Evolutionary conservation across 2,113 vertebrate genomes (phyloP).

Genomic region (Phylloscopus whistleri): DNA sequence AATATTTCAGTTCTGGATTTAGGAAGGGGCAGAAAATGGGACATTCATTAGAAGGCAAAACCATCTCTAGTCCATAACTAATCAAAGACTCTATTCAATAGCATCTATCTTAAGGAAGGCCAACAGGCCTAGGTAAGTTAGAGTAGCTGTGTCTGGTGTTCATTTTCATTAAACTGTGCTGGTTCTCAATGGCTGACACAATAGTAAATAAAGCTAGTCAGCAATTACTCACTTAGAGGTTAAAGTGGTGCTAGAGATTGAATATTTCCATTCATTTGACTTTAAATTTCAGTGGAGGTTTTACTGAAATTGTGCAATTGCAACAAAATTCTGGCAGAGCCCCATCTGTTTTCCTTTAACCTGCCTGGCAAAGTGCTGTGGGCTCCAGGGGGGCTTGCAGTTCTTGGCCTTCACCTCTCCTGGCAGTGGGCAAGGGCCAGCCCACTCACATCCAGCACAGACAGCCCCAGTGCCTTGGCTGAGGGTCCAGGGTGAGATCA

Average conservation of each 20-base stretch:
- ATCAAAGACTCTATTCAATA: background rate
- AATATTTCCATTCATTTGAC: background rate
- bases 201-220: background rate
- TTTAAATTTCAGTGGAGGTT: background rate
- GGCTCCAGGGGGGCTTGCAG: accelerated
- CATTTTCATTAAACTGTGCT: background rate
- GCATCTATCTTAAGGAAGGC: background rate
- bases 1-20: background rate
- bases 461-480: background rate
- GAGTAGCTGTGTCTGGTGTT: background rate
- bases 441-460: background rate
- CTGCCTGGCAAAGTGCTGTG: background rate
- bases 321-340: background rate
- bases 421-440: background rate
- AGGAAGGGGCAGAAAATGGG: background rate
- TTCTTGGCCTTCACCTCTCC: background rate
- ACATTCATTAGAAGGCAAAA: background rate
- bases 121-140: background rate
- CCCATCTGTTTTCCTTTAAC: background rate
- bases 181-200: background rate
- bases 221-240: background rate
- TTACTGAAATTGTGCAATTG: background rate
- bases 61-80: background rate
- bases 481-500: background rate
- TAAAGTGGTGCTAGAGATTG: background rate